A percentile compares a stretch with the other conserved stretches of the same genome.
Evolutionary conservation across 2,797 vertebrate genomes (phyloP).

Genomic region (Amblyraja radiata): DNA sequence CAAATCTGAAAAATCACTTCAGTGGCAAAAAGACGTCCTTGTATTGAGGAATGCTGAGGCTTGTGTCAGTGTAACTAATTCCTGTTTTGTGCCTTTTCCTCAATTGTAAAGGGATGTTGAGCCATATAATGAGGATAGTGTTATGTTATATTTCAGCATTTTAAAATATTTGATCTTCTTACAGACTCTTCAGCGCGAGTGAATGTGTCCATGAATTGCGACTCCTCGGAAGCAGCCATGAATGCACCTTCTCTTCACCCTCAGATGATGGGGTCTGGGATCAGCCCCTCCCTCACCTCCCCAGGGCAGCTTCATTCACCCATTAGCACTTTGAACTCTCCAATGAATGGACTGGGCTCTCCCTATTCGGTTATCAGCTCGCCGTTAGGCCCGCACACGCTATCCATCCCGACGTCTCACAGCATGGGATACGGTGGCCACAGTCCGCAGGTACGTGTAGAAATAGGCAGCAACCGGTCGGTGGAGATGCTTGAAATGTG

Average conservation of each 20-base stretch:
- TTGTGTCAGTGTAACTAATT: too few relatives aligned
- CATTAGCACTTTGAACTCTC: slow-evolving; percentile 81
- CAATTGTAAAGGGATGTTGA: background rate
- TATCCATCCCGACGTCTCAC: slow-evolving; percentile 74
- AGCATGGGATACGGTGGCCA: slow-evolving; percentile 79
- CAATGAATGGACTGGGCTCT: slow-evolving; percentile 69
- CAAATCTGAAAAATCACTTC: background rate
- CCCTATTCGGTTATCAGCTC: slow-evolving; percentile 94
- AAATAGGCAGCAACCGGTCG: background rate
- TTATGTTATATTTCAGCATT: background rate
- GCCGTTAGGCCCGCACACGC: slow-evolving; percentile 85
- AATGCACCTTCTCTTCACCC: slow-evolving; percentile 68
- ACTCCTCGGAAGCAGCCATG: slow-evolving; percentile 58
- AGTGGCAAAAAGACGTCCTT: background rate
- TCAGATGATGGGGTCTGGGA: slow-evolving; percentile 61
- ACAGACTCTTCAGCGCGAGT: background rate
- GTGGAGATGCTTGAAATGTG: background rate
- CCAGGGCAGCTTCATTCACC: slow-evolving; percentile 83
- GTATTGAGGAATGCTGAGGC: background rate
- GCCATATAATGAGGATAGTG: background rate
- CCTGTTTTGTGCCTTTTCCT: background rate
- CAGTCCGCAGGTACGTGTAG: slow-evolving; percentile 78
- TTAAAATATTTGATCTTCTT: background rate
- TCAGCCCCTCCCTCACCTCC: slow-evolving; percentile 77
- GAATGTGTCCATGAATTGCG: background rate